Percentiles rank a stretch among this genome's conserved stretches.
phyloP scores from a whole-genome alignment of 2,113 vertebrate species.

The Nesoenas mayeri region DNA sequence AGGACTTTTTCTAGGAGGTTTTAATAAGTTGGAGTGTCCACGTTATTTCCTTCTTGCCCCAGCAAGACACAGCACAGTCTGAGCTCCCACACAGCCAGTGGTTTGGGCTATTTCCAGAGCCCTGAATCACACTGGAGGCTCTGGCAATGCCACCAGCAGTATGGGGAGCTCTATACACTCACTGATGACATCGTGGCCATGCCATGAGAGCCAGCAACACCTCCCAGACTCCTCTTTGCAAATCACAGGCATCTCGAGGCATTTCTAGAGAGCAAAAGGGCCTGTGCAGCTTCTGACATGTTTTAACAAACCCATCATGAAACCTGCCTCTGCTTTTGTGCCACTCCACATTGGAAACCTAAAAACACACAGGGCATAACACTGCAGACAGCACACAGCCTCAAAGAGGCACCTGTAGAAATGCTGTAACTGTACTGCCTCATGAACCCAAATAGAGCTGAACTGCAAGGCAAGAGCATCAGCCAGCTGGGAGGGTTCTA shows the following conservation, averaged over 20 bases:
- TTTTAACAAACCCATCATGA: background rate
- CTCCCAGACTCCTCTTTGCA: background rate
- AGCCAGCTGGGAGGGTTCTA: background rate
- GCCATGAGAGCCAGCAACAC: background rate
- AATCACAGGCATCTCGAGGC: background rate
- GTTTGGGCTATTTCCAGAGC: background rate
- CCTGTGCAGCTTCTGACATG: accelerated
- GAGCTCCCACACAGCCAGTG: background rate
- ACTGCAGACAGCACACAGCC: background rate
- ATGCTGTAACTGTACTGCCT: background rate
- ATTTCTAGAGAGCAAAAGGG: background rate
- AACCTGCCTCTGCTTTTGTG: background rate
- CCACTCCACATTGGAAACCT: background rate
- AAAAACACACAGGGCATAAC: background rate
- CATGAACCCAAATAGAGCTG: background rate
- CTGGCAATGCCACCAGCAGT: accelerated
- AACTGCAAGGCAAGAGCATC: accelerated
- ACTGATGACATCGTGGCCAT: accelerated
- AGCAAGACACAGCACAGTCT: accelerated
- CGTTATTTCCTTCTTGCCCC: accelerated
- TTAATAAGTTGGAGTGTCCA: background rate
- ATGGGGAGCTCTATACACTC: background rate
- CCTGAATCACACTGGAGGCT: background rate
- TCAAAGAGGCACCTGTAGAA: background rate
- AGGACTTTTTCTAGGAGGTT: background rate